Base-by-base conservation (phyloP, 30 jellyfish, hydroid and myxozoan species). In the Aurelia coerulea region DNA sequence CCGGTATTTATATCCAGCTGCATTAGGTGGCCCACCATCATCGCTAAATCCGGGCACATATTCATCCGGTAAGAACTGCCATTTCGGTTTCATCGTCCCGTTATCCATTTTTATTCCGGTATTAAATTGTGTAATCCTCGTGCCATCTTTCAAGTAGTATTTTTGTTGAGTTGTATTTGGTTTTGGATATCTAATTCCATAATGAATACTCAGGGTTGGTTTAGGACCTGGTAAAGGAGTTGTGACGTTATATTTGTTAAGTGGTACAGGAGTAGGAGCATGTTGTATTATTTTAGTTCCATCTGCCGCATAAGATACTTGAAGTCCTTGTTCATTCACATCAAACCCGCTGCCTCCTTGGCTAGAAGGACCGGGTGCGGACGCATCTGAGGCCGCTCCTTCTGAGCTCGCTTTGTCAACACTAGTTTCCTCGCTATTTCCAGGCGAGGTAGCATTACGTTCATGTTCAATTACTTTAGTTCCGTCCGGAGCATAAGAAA, bases 1-100 rank as follows among this genome's bases (percentile, higher is more conserved):
- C 52, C 97, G 89, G 66, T 72, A 56, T 65, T 89, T 89, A 65
- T 89, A 89, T 31, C 97, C 97, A 66, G 97, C 97, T 15, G 92
- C 92, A 32, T 89, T 89, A 5, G 89, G 84, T 67, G 79, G 87
- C 19, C 74, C 86, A 15, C 65, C 87, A 52, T 42, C 81, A 49
- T 89, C 97, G 50, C 89, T 74, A 80, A 79, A 89, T 23, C 90
- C 92, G 50, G 90, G 97, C 82, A 76, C 89, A 41, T 59, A 81
- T 73, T 89, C 97, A 9, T 81, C 84, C 73, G 82, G 88, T 10
- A 76, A 31, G 79, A 64, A 89, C 19, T 68, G 62, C 92, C 92
- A 89, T 4, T 60, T 72, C 33, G 92, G 85, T 32, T 80, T 63
- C 81, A 67, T 89, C 16, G 92, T 89, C 9, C 97, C 97, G 39